Percentiles rank a stretch among this genome's conserved stretches.
Conservation (phyloP, 2,888 invertebrate species). For the Microctonus aethiopoides region DNA sequence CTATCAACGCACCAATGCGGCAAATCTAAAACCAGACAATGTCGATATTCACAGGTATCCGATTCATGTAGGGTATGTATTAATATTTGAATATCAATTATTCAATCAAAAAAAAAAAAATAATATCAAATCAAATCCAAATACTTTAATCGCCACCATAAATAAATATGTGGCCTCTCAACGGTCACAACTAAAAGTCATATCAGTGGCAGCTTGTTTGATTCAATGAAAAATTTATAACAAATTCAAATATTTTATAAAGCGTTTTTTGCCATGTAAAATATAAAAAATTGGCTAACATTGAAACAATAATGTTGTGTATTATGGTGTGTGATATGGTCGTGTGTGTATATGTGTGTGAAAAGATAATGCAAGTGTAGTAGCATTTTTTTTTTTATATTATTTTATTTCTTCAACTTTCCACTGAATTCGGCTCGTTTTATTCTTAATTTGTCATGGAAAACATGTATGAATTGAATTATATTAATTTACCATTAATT, state of each 20-base stretch:
- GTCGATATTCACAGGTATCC: constrained; percentile 74
- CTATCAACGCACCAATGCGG: constrained; percentile 67
- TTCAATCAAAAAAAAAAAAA: not conserved
- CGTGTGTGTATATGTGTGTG: constrained; percentile 44
- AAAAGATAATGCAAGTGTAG: not conserved
- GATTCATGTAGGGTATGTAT: constrained; percentile 74
- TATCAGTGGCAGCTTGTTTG: not conserved
- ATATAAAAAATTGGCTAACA: constrained; percentile 46
- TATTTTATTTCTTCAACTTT: not conserved
- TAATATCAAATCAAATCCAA: not conserved
- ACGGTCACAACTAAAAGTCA: not conserved
- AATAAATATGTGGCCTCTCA: not conserved
- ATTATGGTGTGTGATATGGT: constrained; percentile 63
- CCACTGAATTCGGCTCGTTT: not conserved
- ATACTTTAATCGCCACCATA: not conserved
- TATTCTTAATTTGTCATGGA: not conserved
- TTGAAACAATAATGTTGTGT: constrained; percentile 66
- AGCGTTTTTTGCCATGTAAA: constrained; percentile 41
- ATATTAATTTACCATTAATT: not conserved
- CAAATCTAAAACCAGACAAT: constrained; percentile 73
- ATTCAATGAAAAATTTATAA: not conserved
- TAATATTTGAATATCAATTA: not conserved
- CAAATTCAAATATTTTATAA: not conserved
- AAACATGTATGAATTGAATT: not conserved
- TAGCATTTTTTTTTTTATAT: not conserved